Percentiles rank a stretch among this genome's conserved stretches.
These are phyloP conservation scores for Triplophysa yarkandensis DNA, from an alignment of 2,797 vertebrate genomes.

Conservation along the genomic window DNA sequence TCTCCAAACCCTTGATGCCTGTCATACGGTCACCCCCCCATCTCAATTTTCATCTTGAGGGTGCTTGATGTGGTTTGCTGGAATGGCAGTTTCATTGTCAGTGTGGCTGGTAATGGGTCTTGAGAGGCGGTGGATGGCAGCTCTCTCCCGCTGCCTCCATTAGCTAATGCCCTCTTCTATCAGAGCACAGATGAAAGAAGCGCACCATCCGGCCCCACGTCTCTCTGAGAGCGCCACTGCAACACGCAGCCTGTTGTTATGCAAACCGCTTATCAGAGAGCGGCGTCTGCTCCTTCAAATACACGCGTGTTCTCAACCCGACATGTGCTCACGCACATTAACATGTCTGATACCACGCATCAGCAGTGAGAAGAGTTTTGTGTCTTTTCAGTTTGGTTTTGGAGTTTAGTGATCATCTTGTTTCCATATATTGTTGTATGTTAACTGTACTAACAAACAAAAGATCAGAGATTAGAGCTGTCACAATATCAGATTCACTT, in stretches of 20 bases:
- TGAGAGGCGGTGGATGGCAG: slow-evolving; percentile 72
- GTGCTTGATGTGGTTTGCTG: slow-evolving; percentile 79
- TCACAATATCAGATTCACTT: no score
- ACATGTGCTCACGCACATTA: neutral
- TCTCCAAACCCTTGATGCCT: slow-evolving; percentile 72
- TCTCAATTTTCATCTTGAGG: slow-evolving; percentile 82
- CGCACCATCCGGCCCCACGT: slow-evolving; percentile 23
- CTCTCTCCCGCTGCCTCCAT: slow-evolving; percentile 73
- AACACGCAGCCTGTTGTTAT: slow-evolving; percentile 53
- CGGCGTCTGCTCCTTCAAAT: slow-evolving; percentile 35
- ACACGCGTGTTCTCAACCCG: neutral
- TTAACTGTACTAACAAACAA: slow-evolving; percentile 67
- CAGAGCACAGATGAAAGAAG: slow-evolving; percentile 69
- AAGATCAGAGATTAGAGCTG: slow-evolving; percentile 43
- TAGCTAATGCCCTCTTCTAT: slow-evolving; percentile 81
- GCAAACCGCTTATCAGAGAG: slow-evolving; percentile 62
- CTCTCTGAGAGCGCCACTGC: slow-evolving; percentile 26
- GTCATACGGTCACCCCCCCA: slow-evolving; percentile 67
- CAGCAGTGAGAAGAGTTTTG: neutral
- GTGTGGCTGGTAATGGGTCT: slow-evolving; percentile 74
- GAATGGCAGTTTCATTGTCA: slow-evolving; percentile 74
- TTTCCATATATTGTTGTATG: slow-evolving; percentile 56
- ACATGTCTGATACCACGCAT: no score
- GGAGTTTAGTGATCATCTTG: slow-evolving; percentile 21
- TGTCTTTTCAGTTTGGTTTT: slow-evolving; percentile 28